Evolutionary conservation across 2,888 invertebrate genomes (phyloP), one percentile per base, ranked within the genome.

Genomic region (Caenorhabditis macrosperma): DNA sequence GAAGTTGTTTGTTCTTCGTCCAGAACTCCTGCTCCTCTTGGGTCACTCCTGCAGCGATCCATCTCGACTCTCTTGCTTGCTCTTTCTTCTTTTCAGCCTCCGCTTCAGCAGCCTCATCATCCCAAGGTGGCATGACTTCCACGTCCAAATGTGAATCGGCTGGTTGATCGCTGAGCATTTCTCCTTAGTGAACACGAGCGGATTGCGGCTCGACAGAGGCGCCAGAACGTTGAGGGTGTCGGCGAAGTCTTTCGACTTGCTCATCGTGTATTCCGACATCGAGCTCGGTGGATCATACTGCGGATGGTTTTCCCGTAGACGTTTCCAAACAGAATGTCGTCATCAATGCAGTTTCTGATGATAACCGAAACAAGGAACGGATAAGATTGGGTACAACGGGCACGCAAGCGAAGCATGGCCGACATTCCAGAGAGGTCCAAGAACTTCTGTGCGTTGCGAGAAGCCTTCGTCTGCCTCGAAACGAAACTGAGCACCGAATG

Each of bases 331-430:
- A 77, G 41, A 2, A 30, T 48, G 20, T 87, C 85, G 26, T 84
- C 82, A 50, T 88, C 87, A 48, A 88, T 78, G 60, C 88, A 88
- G 17, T 87, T 83, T 28, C 88, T 61, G 22, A 89, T 48, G 24
- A 88, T 84, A 3, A 88, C 55, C 0, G 86, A 81, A 10, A 85
- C 75, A 0, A 86, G 77, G 9, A 78, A 67, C 22, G 82, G 52
- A 28, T 83, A 72, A 12, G 81, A 57, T 9, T 81, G 71, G 3
- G 81, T 44, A 24, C 71, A 71, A 17, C 59, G 35, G 20, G 86
- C 78, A 5, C 71, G 77, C 38, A 85, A 54, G n/a, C 75, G 63
- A 12, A 86, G 54, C 33, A 82, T 46, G 6, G 66, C 66, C 24
- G 64, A 67, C 1, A 85, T 48, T 41, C 85, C 81, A 7, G 48